phyloP scores from a whole-genome alignment of 2,888 invertebrate genomes.

The Siphlonurus alternatus region DNA sequence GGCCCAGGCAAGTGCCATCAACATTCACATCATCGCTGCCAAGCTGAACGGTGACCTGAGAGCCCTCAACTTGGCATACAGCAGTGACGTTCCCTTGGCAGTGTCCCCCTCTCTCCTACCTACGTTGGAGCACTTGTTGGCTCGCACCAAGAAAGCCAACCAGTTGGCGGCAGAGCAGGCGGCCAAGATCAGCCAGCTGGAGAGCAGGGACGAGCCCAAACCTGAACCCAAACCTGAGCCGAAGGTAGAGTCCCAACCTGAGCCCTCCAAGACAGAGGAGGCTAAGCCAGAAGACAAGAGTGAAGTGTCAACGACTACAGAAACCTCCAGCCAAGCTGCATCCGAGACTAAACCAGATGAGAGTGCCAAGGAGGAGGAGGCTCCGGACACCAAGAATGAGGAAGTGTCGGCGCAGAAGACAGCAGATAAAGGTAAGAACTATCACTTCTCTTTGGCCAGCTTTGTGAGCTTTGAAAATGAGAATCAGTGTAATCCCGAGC shows the following conservation, averaged over 20 bases:
- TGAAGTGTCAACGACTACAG: not conserved
- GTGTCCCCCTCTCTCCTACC: slow-evolving; percentile 18
- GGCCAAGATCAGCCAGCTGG: not conserved
- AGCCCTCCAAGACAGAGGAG: slow-evolving; percentile 4
- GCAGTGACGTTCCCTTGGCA: not conserved
- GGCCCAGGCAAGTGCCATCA: slow-evolving; percentile 30
- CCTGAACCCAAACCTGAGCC: not conserved
- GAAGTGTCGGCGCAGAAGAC: no score
- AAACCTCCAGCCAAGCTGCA: no score
- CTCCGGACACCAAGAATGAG: no score
- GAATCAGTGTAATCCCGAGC: no score
- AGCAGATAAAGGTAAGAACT: no score
- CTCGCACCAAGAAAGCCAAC: slow-evolving; percentile 18
- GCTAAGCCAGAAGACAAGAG: not conserved
- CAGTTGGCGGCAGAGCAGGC: slow-evolving; percentile 13
- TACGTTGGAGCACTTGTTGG: slow-evolving; percentile 23
- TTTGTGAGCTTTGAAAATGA: no score
- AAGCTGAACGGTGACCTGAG: slow-evolving; percentile 37
- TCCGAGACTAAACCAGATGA: no score
- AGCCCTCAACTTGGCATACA: slow-evolving; percentile 33
- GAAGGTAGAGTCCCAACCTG: not conserved
- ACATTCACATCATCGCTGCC: slow-evolving; percentile 32
- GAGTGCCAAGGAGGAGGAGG: no score
- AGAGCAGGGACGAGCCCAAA: not conserved
- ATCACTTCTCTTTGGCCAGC: no score